These are phyloP conservation scores for Anarsia innoxiella DNA, from an alignment of 2,888 invertebrate species.

Conservation along the genomic window DNA sequence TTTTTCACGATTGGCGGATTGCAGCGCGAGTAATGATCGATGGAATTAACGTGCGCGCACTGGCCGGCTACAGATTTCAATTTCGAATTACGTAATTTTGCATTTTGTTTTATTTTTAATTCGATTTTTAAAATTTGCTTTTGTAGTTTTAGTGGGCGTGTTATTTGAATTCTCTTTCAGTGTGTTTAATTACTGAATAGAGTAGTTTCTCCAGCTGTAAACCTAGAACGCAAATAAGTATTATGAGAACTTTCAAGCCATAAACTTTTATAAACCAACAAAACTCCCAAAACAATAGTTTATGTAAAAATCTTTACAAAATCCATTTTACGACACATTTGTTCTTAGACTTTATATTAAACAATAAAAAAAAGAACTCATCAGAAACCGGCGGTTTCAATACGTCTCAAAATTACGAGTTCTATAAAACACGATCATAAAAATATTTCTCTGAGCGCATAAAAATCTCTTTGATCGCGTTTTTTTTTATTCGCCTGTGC, in stretches of 20 bases:
- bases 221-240: too few relatives aligned
- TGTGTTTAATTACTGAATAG: too few relatives aligned
- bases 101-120: conserved; percentile 4
- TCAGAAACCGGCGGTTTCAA: conserved; percentile 1
- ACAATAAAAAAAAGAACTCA: conserved; percentile 7
- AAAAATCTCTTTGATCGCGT: conserved; percentile 28
- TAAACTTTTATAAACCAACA: too few relatives aligned
- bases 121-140: too few relatives aligned
- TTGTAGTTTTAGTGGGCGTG: conserved; percentile 1
- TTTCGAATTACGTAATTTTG: conserved; percentile 29
- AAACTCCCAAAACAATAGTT: too few relatives aligned
- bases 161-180: background rate
- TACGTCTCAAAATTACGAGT: conserved; percentile 7
- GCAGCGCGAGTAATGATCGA: conserved; percentile 73
- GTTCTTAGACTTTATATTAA: too few relatives aligned
- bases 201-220: too few relatives aligned
- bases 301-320: too few relatives aligned
- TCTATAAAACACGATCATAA: conserved; percentile 29
- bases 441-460: conserved; percentile 33
- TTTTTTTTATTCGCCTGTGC: too few relatives aligned
- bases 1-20: conserved; percentile 73
- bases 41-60: conserved; percentile 67
- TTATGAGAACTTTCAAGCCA: too few relatives aligned
- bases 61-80: conserved; percentile 55
- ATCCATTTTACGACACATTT: too few relatives aligned